Evolutionary conservation across 2,797 vertebrate species (phyloP), one percentile per base, ranked within the genome.

Genomic region (Siniperca scherzeri): DNA sequence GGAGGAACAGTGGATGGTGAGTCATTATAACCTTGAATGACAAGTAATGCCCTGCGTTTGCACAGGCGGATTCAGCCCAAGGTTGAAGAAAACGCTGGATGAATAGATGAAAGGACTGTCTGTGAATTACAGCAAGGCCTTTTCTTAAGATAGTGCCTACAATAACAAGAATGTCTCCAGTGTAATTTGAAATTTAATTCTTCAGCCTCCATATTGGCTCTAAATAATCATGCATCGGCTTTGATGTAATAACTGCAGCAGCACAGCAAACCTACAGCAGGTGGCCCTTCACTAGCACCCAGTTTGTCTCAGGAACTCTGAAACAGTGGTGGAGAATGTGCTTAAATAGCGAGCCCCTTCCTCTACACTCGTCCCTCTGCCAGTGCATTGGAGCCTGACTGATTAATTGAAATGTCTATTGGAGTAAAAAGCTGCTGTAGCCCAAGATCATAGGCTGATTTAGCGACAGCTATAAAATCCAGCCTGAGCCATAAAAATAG

Each of bases 1-100:
- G 73, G 62, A 86, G 87, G 74, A 83, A 66, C 79, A 72, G 62
- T 66, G 77, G 87, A 86, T 81, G 80, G 87, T 92, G 83, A 88
- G 84, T 87, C 90, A 91, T 91, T 92, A 88, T 81, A 81, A 77
- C 80, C 73, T 71, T 88, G 88, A 90, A 91, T 86, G 91, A 93
- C 88, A 88, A 88, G 74, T 85, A 86, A 90, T 82, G 72, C 80
- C 67, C 53, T 62, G 70, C 33, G 22, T 87, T 80, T 83, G 72
- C 83, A 70, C 36, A 64, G 74, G 67, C 62, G 1, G 65, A 88
- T 61, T 91, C 71, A 70, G 87, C 78, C 84, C 88, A 88, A 88
- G 83, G 89, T 87, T 82, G 81, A 88, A 79, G 38, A 88, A 90
- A 88, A 82, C 30, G 50, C 27, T 6, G 36, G 79, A 46, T 62